Evolutionary conservation across 2,113 vertebrate species (phyloP).

Genomic region (Dissostichus mawsoni): DNA sequence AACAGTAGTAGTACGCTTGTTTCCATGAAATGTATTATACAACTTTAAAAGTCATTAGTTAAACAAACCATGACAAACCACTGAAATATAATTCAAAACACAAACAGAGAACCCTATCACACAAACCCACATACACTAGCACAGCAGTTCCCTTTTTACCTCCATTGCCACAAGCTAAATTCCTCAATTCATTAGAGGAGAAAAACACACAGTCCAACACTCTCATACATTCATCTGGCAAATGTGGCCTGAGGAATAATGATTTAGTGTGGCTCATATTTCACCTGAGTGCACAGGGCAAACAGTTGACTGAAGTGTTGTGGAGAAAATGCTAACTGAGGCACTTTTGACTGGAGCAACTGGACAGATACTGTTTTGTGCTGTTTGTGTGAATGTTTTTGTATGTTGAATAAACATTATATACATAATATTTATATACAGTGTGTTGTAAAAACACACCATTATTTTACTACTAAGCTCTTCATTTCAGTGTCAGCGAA

Average conservation of each 20-base stretch:
- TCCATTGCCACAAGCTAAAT: conserved; percentile 83
- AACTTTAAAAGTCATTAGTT: conserved; percentile 30
- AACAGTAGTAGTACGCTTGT: not conserved
- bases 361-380: conserved; percentile 78
- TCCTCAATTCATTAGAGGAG: conserved; percentile 88
- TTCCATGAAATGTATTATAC: conserved; percentile 12
- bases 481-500: not conserved
- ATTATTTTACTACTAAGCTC: not conserved
- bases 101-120: conserved; percentile 34
- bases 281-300: conserved; percentile 86
- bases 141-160: conserved; percentile 74
- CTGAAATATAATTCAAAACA: conserved; percentile 48
- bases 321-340: conserved; percentile 84
- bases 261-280: conserved; percentile 87
- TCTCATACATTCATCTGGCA: conserved; percentile 85
- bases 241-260: conserved; percentile 86
- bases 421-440: conserved; percentile 43
- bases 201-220: conserved; percentile 83
- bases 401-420: conserved; percentile 58
- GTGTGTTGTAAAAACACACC: conserved; percentile 24
- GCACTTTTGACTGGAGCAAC: conserved; percentile 77
- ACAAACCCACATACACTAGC: conserved; percentile 29
- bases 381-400: conserved; percentile 60
- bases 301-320: conserved; percentile 85
- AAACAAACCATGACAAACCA: conserved; percentile 31